A percentile compares a stretch with the other conserved stretches of the same genome.
These are phyloP conservation scores for Pseudoatta argentina DNA, from an alignment of 1,140 invertebrate genomes.

Conservation along the genomic window DNA sequence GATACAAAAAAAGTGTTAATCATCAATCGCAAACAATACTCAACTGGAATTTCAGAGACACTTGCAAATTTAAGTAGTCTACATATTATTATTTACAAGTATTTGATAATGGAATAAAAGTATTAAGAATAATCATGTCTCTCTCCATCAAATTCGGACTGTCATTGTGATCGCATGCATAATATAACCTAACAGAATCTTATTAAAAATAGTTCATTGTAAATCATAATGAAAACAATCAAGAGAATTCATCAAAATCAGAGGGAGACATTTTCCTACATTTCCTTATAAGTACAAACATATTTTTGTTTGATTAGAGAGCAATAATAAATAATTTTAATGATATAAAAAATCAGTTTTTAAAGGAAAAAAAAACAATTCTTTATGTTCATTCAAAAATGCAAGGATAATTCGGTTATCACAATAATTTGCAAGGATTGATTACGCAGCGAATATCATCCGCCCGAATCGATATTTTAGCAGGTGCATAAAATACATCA, in stretches of 20 bases:
- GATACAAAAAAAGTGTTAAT: constrained; percentile 16
- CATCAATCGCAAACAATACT: not conserved
- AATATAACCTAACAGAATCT: not conserved
- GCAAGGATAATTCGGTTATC: not conserved
- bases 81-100: not conserved
- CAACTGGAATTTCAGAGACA: not conserved
- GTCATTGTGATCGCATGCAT: not conserved
- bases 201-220: not conserved
- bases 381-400: not conserved
- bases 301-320: not conserved
- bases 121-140: not conserved
- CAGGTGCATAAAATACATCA: constrained; percentile 34
- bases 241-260: no score
- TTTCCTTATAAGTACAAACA: not conserved
- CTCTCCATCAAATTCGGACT: not conserved
- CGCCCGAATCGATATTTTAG: not conserved
- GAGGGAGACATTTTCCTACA: no score
- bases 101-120: not conserved
- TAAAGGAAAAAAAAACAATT: not conserved
- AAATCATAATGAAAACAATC: not conserved
- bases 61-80: not conserved
- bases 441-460: not conserved
- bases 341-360: not conserved
- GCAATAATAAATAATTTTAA: not conserved
- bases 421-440: not conserved